phyloP scores from a whole-genome alignment of 2,113 vertebrate species.

The Patagioenas fasciata region DNA sequence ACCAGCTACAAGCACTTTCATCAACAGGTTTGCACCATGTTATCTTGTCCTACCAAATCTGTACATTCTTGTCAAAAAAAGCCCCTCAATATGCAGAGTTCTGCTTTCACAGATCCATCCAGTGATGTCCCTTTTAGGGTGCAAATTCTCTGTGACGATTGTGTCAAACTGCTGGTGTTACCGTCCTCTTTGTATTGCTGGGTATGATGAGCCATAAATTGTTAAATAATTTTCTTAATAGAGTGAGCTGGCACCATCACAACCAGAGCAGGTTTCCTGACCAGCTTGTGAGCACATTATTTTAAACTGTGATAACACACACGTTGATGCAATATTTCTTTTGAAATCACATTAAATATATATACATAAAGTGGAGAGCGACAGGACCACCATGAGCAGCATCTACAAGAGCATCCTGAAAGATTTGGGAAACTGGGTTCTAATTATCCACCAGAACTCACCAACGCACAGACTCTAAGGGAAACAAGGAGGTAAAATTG shows the following conservation, averaged over 20 bases:
- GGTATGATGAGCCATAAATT: neutral
- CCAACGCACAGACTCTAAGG: neutral
- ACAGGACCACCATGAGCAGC: neutral
- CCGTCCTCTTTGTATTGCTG: neutral
- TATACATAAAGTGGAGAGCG: neutral
- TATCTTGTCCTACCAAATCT: neutral
- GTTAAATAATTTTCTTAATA: neutral
- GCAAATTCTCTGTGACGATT: neutral
- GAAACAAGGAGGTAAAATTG: neutral
- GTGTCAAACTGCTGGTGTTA: accelerated
- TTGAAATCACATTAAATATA: neutral
- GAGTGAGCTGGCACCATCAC: accelerated
- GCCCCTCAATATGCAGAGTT: neutral
- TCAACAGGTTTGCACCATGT: neutral
- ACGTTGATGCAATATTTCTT: neutral
- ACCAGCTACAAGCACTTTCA: neutral
- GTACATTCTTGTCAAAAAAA: neutral
- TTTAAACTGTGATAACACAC: neutral
- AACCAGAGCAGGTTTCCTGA: too few species aligned
- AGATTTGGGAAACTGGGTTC: too few species aligned
- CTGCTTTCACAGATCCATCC: neutral
- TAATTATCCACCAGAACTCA: neutral
- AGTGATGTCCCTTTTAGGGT: accelerated
- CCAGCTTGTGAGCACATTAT: too few species aligned
- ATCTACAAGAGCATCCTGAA: neutral